Evolutionary conservation across 2,113 vertebrate species (phyloP), one percentile per base, ranked within the genome.

Genomic region (Athene noctua): DNA sequence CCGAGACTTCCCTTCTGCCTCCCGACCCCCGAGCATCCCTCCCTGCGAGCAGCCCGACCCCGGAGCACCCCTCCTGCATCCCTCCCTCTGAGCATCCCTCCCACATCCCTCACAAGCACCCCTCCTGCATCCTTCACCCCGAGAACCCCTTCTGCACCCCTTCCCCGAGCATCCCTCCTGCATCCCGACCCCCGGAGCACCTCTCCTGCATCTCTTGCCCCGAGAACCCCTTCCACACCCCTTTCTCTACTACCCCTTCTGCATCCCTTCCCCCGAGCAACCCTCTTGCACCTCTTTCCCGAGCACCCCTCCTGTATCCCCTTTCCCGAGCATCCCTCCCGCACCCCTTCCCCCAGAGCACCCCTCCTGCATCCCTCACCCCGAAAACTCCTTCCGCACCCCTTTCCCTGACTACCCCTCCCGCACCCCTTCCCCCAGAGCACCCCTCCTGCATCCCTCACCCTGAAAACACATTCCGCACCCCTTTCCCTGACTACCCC

Each of bases 111-210:
- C 7, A 3, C 34, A 7, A 32, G 21, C 32, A 34, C 4, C 8
- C 25, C 4, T 30, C 2, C 19, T 30, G 38, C 19, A 44, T 10
- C 36, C 47, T 4, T 3, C 15, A 7, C 3, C 51, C 27, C 2
- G 2, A 25, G 46, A 47, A 18, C 9, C 25, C 46, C 46, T 46
- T 46, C 46, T 46, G 22, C 36, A 72, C 30, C 10, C 27, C 51
- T 32, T 27, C 26, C 3, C 14, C 13, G 10, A 25, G 4, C 29
- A 40, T 3, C 32, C 46, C 38, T 51, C 44, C 44, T 13, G 26
- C 34, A 61, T 22, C 34, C 73, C 6, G 1, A 36, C 29, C 15
- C 15, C 26, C 1, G 40, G 4, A 58, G 16, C 40, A 57, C 8
- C 30, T 42, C 54, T 42, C 17, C 26, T 29, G 9, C n/a, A 38